Base-by-base conservation (phyloP, 92 coral and sea anemone genomes). In the Muricea muricata region DNA sequence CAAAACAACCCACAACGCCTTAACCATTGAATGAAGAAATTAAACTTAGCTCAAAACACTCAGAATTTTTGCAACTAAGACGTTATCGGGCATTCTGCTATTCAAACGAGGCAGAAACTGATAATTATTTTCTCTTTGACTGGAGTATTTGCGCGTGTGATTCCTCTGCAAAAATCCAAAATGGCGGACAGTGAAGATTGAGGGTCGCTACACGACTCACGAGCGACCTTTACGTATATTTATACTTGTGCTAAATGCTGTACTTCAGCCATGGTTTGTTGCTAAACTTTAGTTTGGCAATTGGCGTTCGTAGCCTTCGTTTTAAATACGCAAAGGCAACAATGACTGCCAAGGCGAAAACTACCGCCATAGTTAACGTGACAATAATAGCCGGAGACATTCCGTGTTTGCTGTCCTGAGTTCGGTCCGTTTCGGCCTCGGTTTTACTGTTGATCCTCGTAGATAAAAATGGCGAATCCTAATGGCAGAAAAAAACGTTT, bases 401-500 rank as follows among this genome's bases (percentile, higher is more conserved):
- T 35, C 35, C 41, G 32, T 48, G 65, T 47, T 50, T 29, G 42
- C 65, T 75, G 65, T 73, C 55, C 33, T 28, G 34, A n/a, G 0
- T 6, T 4, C 45, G 9, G 21, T 47, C 9, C 3, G 42, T 18
- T 20, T 47, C 29, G 1, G 56, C 20, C 0, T 9, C 37, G 17
- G 63, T 26, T 0, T 48, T 57, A 31, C 80, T 75, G 65, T 75
- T 75, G 8, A 15, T 48, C 42, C 24, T 30, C 29, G 80, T 75
- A 13, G 45, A 75, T 11, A 75, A 75, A 57, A 48, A 75, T 35
- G 80, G 80, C 65, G 66, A 75, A 12, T 75, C 65, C 80, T 75
- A 50, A 12, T 21, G 35, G 24, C 13, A n/a, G 46, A 15, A 63
- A 63, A 28, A 4, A 63, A 0, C 28, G 56, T n/a, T n/a, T n/a